Conservation (phyloP, 2,797 vertebrate species). For the Notamacropus eugenii region DNA sequence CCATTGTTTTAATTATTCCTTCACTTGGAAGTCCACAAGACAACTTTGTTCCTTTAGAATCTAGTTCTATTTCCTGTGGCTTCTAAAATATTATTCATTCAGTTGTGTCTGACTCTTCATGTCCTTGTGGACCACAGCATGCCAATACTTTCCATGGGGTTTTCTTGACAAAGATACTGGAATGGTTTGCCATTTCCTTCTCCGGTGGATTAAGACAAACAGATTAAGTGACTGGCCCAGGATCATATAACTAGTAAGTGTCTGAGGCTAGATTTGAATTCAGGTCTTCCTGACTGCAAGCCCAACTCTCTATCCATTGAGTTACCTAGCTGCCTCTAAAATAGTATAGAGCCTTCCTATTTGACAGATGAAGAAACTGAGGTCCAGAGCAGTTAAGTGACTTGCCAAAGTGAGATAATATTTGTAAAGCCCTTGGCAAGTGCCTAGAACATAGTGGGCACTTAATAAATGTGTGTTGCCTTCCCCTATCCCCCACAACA, state of each 20-base stretch:
- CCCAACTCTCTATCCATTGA: background rate
- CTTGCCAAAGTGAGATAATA: background rate
- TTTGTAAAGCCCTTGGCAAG: background rate
- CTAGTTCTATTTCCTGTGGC: conserved; percentile 23
- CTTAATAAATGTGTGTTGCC: background rate
- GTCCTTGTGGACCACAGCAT: background rate
- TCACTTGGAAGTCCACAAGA: background rate
- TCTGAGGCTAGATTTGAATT: conserved; percentile 25
- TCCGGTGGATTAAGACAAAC: background rate
- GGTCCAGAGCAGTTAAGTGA: background rate
- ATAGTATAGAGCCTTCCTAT: background rate
- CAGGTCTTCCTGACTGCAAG: background rate
- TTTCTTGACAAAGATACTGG: background rate
- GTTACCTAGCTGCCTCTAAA: background rate
- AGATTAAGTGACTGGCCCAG: background rate
- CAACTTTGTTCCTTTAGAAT: background rate
- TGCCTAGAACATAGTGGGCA: background rate
- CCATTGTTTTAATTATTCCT: background rate
- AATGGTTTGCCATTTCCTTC: background rate
- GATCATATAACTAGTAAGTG: background rate
- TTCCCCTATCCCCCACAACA: background rate
- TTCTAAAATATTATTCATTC: conserved; percentile 4
- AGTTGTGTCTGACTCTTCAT: background rate
- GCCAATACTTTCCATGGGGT: background rate
- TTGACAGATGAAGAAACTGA: conserved; percentile 11